phyloP scores from a whole-genome alignment of 1,140 invertebrate species.

The Drosophila funebris region DNA sequence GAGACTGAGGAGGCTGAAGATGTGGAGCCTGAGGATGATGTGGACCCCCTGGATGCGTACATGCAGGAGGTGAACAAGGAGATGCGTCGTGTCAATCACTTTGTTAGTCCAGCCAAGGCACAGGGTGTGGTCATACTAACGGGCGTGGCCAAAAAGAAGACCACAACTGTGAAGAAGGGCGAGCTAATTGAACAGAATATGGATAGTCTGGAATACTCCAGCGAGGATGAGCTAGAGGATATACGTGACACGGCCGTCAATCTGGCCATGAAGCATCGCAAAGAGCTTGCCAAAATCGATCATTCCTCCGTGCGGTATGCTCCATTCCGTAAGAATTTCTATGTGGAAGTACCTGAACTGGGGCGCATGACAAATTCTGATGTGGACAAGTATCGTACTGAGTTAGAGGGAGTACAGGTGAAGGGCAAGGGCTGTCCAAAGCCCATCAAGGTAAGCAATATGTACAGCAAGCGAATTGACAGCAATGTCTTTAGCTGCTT shows the following conservation, averaged over 20 bases:
- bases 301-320: conserved; percentile 93
- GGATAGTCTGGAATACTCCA: conserved; percentile 98
- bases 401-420: conserved; percentile 93
- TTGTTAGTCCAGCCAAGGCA: conserved; percentile 78
- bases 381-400: conserved; percentile 92
- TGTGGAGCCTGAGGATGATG: conserved; percentile 87
- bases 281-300: conserved; percentile 95
- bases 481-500: no score
- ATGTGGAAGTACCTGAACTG: conserved; percentile 94
- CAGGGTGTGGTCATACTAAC: conserved; percentile 91
- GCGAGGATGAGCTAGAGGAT: conserved; percentile 98
- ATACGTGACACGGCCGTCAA: conserved; percentile 95
- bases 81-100: conserved; percentile 95
- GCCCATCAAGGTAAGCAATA: conserved; percentile 89
- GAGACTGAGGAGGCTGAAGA: neutral
- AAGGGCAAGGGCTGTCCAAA: conserved; percentile 96
- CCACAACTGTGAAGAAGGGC: conserved; percentile 90
- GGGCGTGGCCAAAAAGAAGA: conserved; percentile 94
- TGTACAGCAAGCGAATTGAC: no score
- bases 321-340: conserved; percentile 97
- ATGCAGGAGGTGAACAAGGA: conserved; percentile 94
- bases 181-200: conserved; percentile 99
- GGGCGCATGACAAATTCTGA: conserved; percentile 95
- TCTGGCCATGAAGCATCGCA: conserved; percentile 94
- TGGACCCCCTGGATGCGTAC: conserved; percentile 98